A percentile compares a stretch with the other conserved stretches of the same genome.
These are phyloP conservation scores for Adelges cooleyi DNA, from an alignment of 1,140 invertebrate species.

Conservation along the genomic window DNA sequence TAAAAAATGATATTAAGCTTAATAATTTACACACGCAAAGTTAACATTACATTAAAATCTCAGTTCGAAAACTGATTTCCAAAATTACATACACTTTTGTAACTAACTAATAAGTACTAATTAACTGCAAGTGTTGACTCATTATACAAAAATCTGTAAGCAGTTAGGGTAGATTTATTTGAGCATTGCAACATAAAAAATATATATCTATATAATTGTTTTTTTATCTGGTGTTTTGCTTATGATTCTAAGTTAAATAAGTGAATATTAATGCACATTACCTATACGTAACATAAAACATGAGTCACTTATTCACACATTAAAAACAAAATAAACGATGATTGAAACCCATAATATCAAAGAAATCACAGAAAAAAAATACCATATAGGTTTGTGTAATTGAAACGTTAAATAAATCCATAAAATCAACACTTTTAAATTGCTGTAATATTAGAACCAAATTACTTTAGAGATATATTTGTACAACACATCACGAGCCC, in stretches of 20 bases:
- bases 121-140: too few relatives aligned
- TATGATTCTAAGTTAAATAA: background rate
- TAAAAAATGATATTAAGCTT: too few relatives aligned
- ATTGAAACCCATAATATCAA: background rate
- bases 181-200: constrained; percentile 18
- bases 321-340: too few relatives aligned
- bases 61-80: too few relatives aligned
- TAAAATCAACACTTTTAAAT: background rate
- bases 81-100: too few relatives aligned
- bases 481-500: background rate
- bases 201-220: background rate
- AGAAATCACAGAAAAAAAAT: background rate
- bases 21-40: too few relatives aligned
- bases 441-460: background rate
- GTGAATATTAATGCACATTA: background rate
- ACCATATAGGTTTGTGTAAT: too few relatives aligned
- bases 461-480: background rate
- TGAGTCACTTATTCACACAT: constrained; percentile 12
- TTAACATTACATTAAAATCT: too few relatives aligned
- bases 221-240: background rate
- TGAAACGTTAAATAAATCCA: background rate
- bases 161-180: background rate
- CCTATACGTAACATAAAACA: background rate
- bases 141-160: background rate
- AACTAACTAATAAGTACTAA: too few relatives aligned